Conservation (phyloP, 2,797 vertebrate genomes). For the Gymnothorax javanicus region DNA sequence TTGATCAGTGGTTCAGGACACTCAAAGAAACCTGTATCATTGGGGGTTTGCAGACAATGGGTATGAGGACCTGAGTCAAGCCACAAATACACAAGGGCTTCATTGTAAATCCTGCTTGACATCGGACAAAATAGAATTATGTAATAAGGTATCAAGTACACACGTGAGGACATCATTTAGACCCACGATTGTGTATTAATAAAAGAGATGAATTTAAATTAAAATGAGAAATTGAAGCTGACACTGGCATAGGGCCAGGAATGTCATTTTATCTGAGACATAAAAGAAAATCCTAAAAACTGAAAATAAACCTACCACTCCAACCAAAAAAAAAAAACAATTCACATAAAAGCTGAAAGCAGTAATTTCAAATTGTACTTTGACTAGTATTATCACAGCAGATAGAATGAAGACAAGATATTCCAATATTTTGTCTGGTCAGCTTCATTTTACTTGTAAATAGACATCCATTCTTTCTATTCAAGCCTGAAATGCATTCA, state of each 20-base stretch:
- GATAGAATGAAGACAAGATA: too few relatives aligned
- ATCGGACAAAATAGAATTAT: not conserved
- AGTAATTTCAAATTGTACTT: too few relatives aligned
- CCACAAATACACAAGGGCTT: not conserved
- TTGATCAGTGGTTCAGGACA: not conserved
- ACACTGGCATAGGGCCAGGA: not conserved
- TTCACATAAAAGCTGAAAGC: too few relatives aligned
- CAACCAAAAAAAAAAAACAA: too few relatives aligned
- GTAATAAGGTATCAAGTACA: not conserved
- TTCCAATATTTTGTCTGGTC: too few relatives aligned
- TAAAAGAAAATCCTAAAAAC: not conserved
- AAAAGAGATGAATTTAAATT: not conserved
- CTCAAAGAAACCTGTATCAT: not conserved
- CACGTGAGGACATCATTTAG: not conserved
- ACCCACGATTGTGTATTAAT: not conserved
- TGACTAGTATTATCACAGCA: too few relatives aligned
- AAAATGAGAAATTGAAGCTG: not conserved
- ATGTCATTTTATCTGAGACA: not conserved
- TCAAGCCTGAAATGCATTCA: too few relatives aligned
- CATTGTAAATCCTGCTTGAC: not conserved
- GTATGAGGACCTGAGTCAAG: not conserved
- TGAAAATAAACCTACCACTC: not conserved
- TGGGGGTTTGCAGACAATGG: not conserved
- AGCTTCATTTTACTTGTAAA: too few relatives aligned
- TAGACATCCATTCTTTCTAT: too few relatives aligned